Conservation (phyloP, 2,888 invertebrate species). For the Campoplex nolae region DNA sequence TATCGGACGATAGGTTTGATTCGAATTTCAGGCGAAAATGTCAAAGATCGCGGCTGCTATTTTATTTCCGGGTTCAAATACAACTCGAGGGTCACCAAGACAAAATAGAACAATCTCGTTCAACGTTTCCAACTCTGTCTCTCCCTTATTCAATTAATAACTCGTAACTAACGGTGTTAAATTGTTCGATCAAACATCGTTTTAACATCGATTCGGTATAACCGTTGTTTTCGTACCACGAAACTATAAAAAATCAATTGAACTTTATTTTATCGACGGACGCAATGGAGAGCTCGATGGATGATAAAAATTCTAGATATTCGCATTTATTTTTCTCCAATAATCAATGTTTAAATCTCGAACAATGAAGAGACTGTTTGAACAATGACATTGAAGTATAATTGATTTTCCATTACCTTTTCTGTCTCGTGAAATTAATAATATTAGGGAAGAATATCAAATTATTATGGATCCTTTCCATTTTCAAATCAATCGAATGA, state of each 20-base stretch:
- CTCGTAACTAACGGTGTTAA: not conserved
- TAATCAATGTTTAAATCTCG: not conserved
- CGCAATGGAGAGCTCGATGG: too few species aligned
- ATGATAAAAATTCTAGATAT: too few species aligned
- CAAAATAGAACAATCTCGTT: slow-evolving; percentile 9
- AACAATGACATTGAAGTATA: not conserved
- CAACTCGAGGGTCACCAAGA: not conserved
- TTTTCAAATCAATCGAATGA: not conserved
- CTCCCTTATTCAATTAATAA: not conserved
- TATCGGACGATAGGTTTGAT: not conserved
- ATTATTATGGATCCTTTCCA: not conserved
- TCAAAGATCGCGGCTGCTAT: not conserved
- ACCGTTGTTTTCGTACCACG: too few species aligned
- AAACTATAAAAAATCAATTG: too few species aligned
- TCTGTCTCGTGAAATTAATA: not conserved
- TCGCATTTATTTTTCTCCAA: too few species aligned
- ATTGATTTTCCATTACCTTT: too few species aligned
- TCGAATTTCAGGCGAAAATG: slow-evolving; percentile 8
- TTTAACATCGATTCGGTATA: too few species aligned
- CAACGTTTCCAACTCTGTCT: not conserved
- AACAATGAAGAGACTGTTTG: not conserved
- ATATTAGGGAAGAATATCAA: not conserved
- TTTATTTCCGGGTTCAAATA: slow-evolving; percentile 21
- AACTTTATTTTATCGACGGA: too few species aligned
- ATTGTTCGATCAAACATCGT: not conserved